Evolutionary conservation across 1,140 invertebrate genomes (phyloP).

Genomic region (Drosophila setifemur): DNA sequence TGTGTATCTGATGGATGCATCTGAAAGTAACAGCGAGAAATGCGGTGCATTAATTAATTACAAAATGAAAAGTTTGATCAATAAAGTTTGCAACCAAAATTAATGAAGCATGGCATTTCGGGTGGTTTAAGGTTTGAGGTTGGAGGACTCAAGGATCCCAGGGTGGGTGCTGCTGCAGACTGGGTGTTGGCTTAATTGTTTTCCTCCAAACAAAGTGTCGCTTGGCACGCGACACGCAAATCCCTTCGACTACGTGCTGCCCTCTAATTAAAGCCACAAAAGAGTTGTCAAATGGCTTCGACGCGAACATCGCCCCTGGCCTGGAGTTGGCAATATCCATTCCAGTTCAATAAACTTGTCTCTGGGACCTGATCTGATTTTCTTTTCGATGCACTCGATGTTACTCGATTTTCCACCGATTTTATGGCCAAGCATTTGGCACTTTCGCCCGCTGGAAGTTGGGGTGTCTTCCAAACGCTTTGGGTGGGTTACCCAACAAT

Average conservation of each 20-base stretch:
- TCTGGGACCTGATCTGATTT: slow-evolving; percentile 51
- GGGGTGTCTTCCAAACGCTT: slow-evolving; percentile 3
- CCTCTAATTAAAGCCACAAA: slow-evolving; percentile 43
- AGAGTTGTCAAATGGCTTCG: slow-evolving; percentile 56
- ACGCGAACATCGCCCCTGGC: slow-evolving; percentile 3
- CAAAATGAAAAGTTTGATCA: slow-evolving; percentile 75
- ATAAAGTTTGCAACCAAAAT: slow-evolving; percentile 55
- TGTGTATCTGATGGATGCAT: slow-evolving; percentile 40
- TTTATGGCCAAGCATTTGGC: slow-evolving; percentile 42
- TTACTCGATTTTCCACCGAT: slow-evolving; percentile 22
- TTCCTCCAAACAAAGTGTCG: slow-evolving; percentile 61
- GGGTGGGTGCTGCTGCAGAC: not conserved
- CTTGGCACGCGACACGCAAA: slow-evolving; percentile 71
- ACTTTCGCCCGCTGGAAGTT: slow-evolving; percentile 49
- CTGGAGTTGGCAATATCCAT: slow-evolving; percentile 21
- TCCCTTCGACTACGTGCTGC: slow-evolving; percentile 14
- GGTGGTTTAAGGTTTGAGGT: slow-evolving; percentile 2
- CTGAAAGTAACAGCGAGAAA: slow-evolving; percentile 8
- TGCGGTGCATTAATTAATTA: slow-evolving; percentile 71
- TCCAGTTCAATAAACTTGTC: slow-evolving; percentile 70
- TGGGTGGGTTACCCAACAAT: slow-evolving; percentile 58
- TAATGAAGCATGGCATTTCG: slow-evolving; percentile 50
- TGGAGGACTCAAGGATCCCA: not conserved
- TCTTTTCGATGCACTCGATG: slow-evolving; percentile 20
- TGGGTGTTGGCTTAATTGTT: slow-evolving; percentile 63